Evolutionary conservation across 2,113 vertebrate species (phyloP).

Genomic region (Ailurus styani): DNA sequence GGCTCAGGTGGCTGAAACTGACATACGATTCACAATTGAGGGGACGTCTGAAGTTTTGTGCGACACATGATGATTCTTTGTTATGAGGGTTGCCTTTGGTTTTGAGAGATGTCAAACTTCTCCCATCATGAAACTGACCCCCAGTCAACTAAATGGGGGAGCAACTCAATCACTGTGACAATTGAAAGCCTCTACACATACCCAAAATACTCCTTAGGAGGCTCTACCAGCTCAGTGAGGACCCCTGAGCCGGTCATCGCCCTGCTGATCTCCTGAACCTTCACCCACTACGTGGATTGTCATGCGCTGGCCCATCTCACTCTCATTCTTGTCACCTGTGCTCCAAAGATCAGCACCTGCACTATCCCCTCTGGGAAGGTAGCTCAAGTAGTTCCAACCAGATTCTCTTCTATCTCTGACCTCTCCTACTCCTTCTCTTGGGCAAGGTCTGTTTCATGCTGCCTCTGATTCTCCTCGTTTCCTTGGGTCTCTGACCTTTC

Average conservation of each 20-base stretch:
- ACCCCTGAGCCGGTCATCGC: not conserved
- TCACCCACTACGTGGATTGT: not conserved
- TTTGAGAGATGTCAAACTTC: not conserved
- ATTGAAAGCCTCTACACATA: not conserved
- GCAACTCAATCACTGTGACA: not conserved
- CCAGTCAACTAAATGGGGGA: not conserved
- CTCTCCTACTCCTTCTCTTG: not conserved
- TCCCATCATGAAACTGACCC: not conserved
- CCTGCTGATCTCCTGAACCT: not conserved
- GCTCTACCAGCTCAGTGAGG: not conserved
- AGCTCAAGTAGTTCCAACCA: not conserved
- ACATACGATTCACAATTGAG: not conserved
- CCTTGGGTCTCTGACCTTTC: not conserved
- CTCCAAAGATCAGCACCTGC: not conserved
- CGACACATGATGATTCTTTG: not conserved
- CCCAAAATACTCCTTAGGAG: not conserved
- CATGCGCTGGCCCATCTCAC: too few species aligned
- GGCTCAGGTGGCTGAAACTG: not conserved
- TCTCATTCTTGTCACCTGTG: not conserved
- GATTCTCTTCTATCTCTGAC: not conserved
- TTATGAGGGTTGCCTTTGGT: not conserved
- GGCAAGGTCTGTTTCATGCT: fast-evolving
- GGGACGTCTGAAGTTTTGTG: not conserved
- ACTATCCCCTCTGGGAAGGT: not conserved
- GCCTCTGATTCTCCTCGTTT: not conserved